Evolutionary conservation across 2,888 invertebrate genomes (phyloP), one percentile per base, ranked within the genome.

Genomic region (Malthinus flaveolus): DNA sequence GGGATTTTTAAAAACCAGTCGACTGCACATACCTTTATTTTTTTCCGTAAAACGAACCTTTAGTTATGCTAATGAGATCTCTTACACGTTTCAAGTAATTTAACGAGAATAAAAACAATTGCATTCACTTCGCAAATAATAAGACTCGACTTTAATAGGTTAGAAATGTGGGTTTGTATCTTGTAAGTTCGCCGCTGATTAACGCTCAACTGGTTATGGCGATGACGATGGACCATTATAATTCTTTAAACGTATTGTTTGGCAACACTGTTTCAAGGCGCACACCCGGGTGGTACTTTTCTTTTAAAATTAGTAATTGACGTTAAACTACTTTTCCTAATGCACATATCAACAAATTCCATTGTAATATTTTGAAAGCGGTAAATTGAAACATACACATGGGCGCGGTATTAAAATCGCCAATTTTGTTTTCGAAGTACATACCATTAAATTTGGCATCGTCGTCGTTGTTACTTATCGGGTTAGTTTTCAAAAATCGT

Each of bases 61-160:
- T 42, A 15, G 15, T 42, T n/a, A 42, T 15, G 15, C 15, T 42
- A 23, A 23, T 42, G 15, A 11, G 36, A 11, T 11, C 36, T 11
- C 8, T 9, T 13, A 13, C 15, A 15, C 9, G 9, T 42, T 23
- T 23, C 2, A 23, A 23, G 23, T 23, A 23, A 23, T 23, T 23
- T 23, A 23, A 23, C 23, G 5, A 23, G n/a, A 23, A 23, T 23
- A 23, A 23, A 23, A 23, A 42, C 39, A 42, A 42, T 42, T 42
- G 39, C 39, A n/a, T 42, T 42, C 39, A 42, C 39, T 42, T 42
- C 15, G 39, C 39, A 42, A 42, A 42, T 42, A 42, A 42, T 42
- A 42, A 42, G 12, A 23, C 23, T 12, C 15, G 23, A 23, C 23
- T 42, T 42, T 42, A 42, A 42, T 42, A 23, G 39, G 39, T 23